Percentiles rank a stretch among this genome's conserved stretches.
These are phyloP conservation scores for Sylvicola fuscatus DNA, from an alignment of 2,888 invertebrate genomes.

Conservation along the genomic window DNA sequence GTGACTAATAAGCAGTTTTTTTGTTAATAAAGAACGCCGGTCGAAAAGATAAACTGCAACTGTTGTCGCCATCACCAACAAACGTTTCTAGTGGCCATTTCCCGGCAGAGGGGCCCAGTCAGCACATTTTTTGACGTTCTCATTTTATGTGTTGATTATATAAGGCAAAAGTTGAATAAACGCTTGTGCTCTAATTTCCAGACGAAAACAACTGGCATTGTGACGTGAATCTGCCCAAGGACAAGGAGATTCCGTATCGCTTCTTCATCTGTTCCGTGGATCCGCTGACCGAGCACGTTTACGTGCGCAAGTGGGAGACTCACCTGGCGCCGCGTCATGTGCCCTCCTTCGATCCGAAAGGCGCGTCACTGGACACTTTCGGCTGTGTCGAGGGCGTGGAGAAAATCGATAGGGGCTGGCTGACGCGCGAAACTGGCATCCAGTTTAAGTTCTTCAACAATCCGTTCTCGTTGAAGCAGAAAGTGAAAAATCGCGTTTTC, in stretches of 20 bases:
- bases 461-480: constrained; percentile 55
- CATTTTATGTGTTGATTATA: neutral
- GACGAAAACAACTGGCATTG: constrained; percentile 39
- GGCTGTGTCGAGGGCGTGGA: constrained; percentile 37
- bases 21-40: too few species aligned
- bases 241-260: constrained; percentile 46
- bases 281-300: constrained; percentile 29
- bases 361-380: constrained; percentile 33
- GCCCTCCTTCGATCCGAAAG: constrained; percentile 22
- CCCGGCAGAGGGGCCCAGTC: too few species aligned
- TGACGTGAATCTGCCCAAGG: constrained; percentile 40
- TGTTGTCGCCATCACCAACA: too few species aligned
- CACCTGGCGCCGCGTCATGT: constrained; percentile 45
- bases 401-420: constrained; percentile 60
- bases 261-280: constrained; percentile 53
- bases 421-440: constrained; percentile 60
- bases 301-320: constrained; percentile 67
- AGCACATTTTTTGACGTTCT: too few species aligned
- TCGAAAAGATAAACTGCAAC: too few species aligned
- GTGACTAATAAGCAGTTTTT: too few species aligned
- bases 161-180: neutral
- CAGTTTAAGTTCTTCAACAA: constrained; percentile 68
- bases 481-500: constrained; percentile 42
- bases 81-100: too few species aligned
- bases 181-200: neutral